Evolutionary conservation across 1,140 invertebrate genomes (phyloP), one percentile per base, ranked within the genome.

Genomic region (Tetramorium simillimum): DNA sequence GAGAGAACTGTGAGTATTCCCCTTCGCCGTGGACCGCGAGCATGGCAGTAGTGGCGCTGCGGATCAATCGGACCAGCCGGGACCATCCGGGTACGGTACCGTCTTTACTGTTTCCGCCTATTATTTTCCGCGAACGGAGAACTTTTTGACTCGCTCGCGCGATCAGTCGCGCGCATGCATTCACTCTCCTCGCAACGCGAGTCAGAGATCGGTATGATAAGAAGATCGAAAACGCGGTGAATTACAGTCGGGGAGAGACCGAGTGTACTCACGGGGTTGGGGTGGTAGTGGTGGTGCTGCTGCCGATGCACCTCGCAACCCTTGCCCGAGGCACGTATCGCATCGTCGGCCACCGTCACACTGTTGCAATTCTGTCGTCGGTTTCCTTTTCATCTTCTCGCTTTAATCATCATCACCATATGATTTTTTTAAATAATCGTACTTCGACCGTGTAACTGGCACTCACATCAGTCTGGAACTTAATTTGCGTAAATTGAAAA

Each of bases 31-130:
- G 40, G 28, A 84, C 40, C 12, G 5, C 56, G n/a, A 2, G 3
- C 51, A 85, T 60, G 88, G 75, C 76, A 56, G n/a, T 56, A 85
- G 86, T 70, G 69, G 60, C 80, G 85, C 53, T 10, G 12, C 49
- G 60, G 80, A 85, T 81, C 60, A 75, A 89, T 77, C 62, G 49
- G 24, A 65, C 51, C 21, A 46, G 37, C 16, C 70, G 40, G 40
- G 10, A 28, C 37, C 33, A 37, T 67, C 33, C 72, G 40, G 16
- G 65, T 84, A 86, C 81, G 21, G 81, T 65, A 72, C 3, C 24
- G 18, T 60, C 37, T 77, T 84, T 53, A 21, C 12, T 65, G 28
- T 82, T 84, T 75, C 33, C 24, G 3, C 16, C 40, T 37, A 40
- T 60, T 67, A 62, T 85, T 70, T 75, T 12, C 24, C 4, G 12